phyloP scores from a whole-genome alignment of 2,888 invertebrate species.

The Digitonthophagus gazella region DNA sequence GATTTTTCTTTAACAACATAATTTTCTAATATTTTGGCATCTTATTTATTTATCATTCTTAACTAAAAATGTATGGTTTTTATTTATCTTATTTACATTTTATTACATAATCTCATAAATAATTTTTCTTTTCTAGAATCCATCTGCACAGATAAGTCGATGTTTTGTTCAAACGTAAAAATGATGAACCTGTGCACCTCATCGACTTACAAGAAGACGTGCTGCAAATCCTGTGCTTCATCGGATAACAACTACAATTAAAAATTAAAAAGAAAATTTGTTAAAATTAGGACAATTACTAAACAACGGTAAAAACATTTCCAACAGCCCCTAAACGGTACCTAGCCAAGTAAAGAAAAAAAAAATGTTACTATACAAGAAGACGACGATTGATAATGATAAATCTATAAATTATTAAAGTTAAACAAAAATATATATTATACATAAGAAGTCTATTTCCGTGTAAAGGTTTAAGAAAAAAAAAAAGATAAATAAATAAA shows the following conservation, averaged over 20 bases:
- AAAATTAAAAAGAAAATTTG: conserved; percentile 16
- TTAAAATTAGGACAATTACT: conserved; percentile 18
- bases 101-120: background rate
- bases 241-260: conserved; percentile 16
- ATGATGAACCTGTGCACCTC: conserved; percentile 86
- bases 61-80: background rate
- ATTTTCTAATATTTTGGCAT: no score
- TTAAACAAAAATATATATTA: conserved; percentile 24
- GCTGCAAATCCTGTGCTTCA: conserved; percentile 61
- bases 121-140: conserved; percentile 52
- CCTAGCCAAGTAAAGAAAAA: conserved; percentile 11
- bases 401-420: conserved; percentile 19
- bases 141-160: conserved; percentile 77
- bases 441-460: conserved; percentile 28
- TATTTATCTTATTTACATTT: background rate
- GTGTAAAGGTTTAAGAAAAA: conserved; percentile 27
- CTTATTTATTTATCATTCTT: no score
- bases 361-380: conserved; percentile 9
- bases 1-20: no score
- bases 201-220: conserved; percentile 78
- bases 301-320: conserved; percentile 8
- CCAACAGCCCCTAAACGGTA: conserved; percentile 10
- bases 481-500: background rate
- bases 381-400: background rate
- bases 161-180: conserved; percentile 83